Conservation (phyloP, 2,113 vertebrate species). For the Gymnorhina tibicen region DNA sequence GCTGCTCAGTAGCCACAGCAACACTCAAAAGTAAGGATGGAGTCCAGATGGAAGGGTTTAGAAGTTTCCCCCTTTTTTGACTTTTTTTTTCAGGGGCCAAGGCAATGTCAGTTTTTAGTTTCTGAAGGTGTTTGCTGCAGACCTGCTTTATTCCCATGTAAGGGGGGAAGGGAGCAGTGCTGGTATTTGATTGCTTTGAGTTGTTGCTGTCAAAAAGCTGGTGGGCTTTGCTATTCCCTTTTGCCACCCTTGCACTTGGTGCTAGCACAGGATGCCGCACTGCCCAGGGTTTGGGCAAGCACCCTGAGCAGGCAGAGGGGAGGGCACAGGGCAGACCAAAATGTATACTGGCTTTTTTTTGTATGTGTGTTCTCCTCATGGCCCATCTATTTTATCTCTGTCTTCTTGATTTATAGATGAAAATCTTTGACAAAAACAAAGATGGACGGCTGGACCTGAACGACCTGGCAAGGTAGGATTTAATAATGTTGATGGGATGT, state of each 20-base stretch:
- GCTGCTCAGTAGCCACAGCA: background rate
- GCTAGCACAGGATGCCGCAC: background rate
- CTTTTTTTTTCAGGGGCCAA: background rate
- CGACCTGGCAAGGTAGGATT: slow-evolving; percentile 89
- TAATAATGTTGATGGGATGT: background rate
- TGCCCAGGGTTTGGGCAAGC: background rate
- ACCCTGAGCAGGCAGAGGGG: background rate
- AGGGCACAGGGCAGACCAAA: background rate
- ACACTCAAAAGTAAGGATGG: background rate
- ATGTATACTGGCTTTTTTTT: background rate
- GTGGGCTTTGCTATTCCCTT: background rate
- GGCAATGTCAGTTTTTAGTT: background rate
- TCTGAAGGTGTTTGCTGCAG: background rate
- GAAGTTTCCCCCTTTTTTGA: background rate
- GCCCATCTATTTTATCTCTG: background rate
- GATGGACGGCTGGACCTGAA: slow-evolving; percentile 93
- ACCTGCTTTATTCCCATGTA: background rate
- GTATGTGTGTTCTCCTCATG: background rate
- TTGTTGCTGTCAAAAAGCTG: background rate
- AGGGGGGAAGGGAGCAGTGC: rapidly evolving
- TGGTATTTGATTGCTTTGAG: background rate
- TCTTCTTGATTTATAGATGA: slow-evolving; percentile 83
- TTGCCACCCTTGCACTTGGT: background rate
- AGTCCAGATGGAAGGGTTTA: background rate
- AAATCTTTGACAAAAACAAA: slow-evolving; percentile 95